phyloP scores from a whole-genome alignment of 92 coral and sea anemone genomes.

The Heteractis magnifica region DNA sequence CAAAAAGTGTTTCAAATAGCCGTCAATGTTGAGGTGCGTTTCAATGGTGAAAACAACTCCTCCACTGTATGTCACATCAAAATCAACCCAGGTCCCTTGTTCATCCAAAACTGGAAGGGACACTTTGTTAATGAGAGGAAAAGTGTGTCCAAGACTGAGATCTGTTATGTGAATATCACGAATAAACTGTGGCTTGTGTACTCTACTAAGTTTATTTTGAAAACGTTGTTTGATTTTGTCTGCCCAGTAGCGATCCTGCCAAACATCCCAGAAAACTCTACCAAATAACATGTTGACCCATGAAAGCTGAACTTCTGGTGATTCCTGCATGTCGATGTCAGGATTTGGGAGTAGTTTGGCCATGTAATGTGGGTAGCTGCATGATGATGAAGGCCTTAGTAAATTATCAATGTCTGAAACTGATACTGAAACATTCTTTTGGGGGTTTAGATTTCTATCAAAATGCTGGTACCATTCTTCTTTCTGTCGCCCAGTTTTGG shows the following conservation, averaged over 20 bases:
- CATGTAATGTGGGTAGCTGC: slow-evolving; percentile 93
- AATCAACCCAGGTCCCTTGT: slow-evolving; percentile 96
- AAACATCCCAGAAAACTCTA: slow-evolving; percentile 97
- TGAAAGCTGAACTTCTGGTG: slow-evolving; percentile 73
- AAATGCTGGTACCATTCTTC: slow-evolving; percentile 91
- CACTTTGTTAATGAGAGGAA: slow-evolving; percentile 81
- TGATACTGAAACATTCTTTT: slow-evolving; percentile 34
- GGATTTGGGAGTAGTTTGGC: slow-evolving; percentile 61
- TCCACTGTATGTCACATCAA: slow-evolving; percentile 92
- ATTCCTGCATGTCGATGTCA: slow-evolving; percentile 43
- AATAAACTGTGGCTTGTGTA: slow-evolving; percentile 91
- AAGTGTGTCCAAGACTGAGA: slow-evolving; percentile 81
- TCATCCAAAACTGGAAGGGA: slow-evolving; percentile 78
- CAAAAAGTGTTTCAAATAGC: slow-evolving; percentile 75
- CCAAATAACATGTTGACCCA: slow-evolving; percentile 95
- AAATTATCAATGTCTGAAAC: slow-evolving; percentile 27
- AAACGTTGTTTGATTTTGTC: slow-evolving; percentile 87
- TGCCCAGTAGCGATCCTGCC: slow-evolving; percentile 98
- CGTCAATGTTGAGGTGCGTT: slow-evolving; percentile 90
- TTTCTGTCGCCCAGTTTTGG: slow-evolving; percentile 90
- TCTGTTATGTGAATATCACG: slow-evolving; percentile 90
- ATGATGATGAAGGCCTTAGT: slow-evolving; percentile 32
- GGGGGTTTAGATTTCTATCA: slow-evolving; percentile 37
- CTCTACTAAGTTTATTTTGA: slow-evolving; percentile 83
- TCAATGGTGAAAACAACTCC: slow-evolving; percentile 88